A percentile compares a stretch with the other conserved stretches of the same genome.
These are phyloP conservation scores for Cyclura pinguis DNA, from an alignment of 2,797 vertebrate species.

Conservation along the genomic window DNA sequence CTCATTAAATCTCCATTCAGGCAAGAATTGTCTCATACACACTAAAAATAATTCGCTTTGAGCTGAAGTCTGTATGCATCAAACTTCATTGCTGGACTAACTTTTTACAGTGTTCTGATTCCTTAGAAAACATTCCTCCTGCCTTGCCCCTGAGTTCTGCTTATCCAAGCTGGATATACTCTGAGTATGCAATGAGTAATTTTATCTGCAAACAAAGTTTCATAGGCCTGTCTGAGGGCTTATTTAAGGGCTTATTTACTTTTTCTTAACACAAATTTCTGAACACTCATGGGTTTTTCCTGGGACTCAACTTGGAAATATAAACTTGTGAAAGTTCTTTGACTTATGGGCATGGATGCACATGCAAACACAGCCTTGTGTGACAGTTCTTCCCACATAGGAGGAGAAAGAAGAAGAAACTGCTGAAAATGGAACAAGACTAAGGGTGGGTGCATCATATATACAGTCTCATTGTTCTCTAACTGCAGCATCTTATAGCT, in stretches of 20 bases:
- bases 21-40: constrained; percentile 40
- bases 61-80: constrained; percentile 68
- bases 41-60: constrained; percentile 67
- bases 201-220: constrained; percentile 38
- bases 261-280: not conserved
- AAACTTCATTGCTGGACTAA: constrained; percentile 50
- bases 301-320: not conserved
- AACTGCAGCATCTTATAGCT: not conserved
- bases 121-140: constrained; percentile 43
- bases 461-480: not conserved
- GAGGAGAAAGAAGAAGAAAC: not conserved
- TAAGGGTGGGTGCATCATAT: not conserved
- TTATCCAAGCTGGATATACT: not conserved
- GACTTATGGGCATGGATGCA: not conserved
- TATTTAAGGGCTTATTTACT: not conserved
- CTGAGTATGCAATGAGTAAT: not conserved
- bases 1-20: constrained; percentile 70
- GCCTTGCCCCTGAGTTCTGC: constrained; percentile 21
- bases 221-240: not conserved
- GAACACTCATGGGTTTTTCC: not conserved
- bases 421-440: not conserved
- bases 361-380: not conserved
- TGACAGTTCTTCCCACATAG: not conserved
- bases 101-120: constrained; percentile 19
- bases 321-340: not conserved